Percentiles rank a stretch among this genome's conserved stretches.
These are phyloP conservation scores for Epizoanthus fatuus DNA, from an alignment of 92 coral and sea anemone genomes.

Conservation along the genomic window DNA sequence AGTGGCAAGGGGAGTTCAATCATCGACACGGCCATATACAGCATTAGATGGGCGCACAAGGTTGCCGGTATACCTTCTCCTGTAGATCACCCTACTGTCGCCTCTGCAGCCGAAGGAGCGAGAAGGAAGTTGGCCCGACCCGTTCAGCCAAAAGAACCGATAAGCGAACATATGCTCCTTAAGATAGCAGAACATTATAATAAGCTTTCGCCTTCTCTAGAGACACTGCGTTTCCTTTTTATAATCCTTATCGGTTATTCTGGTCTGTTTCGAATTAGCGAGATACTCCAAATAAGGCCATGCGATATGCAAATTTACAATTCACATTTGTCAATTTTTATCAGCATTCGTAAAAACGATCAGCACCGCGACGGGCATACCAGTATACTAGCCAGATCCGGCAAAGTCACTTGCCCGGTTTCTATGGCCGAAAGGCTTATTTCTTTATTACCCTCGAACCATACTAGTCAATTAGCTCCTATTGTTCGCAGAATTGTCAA, in stretches of 20 bases:
- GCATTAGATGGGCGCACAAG: slow-evolving; percentile 52
- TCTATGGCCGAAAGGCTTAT: slow-evolving; percentile 26
- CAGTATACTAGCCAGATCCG: slow-evolving; percentile 41
- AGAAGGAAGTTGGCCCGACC: slow-evolving; percentile 53
- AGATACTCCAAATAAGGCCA: too few species aligned
- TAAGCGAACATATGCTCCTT: slow-evolving; percentile 18
- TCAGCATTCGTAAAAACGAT: slow-evolving; percentile 50
- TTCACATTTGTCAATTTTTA: slow-evolving; percentile 47
- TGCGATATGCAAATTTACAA: background rate
- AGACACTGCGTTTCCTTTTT: too few species aligned
- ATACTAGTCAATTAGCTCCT: background rate
- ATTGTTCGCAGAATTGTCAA: slow-evolving; percentile 1
- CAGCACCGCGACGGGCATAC: slow-evolving; percentile 39
- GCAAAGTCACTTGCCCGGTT: slow-evolving; percentile 40
- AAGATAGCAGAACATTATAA: slow-evolving; percentile 29
- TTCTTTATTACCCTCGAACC: background rate
- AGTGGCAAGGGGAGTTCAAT: slow-evolving; percentile 8
- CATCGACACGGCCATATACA: slow-evolving; percentile 54
- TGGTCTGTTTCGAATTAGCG: too few species aligned
- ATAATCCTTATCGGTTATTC: too few species aligned
- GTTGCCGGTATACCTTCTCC: slow-evolving; percentile 50
- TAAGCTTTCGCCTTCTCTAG: background rate
- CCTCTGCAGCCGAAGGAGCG: slow-evolving; percentile 32
- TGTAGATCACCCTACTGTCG: slow-evolving; percentile 52
- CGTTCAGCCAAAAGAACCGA: slow-evolving; percentile 50